Base-by-base conservation (phyloP, 2,888 invertebrate species). In the Villa cingulata region DNA sequence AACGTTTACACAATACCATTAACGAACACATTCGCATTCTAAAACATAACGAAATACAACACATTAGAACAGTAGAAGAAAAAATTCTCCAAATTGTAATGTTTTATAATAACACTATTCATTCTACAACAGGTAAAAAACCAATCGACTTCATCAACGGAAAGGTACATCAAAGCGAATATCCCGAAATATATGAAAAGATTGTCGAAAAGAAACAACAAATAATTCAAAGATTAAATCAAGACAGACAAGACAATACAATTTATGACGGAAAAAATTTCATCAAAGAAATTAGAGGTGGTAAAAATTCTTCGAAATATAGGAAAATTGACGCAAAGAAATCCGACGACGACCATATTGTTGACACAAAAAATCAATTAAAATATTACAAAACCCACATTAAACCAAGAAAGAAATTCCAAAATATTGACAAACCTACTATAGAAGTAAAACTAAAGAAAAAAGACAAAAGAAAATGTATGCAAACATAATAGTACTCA, bases 21-120 rank as follows among this genome's bases (percentile, higher is more conserved):
- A 56, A 55, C 19, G 56, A 54, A 52, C 54, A 56, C 17, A 43
- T 55, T 18, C 15, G 53, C 18, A 46, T 55, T 6, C 36, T 55
- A 36, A 51, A 27, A 49, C n/a, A n/a, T n/a, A n/a, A n/a, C n/a
- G n/a, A n/a, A n/a, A n/a, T n/a, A n/a, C n/a, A n/a, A n/a, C n/a
- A 48, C 55, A 56, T 14, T 51, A 55, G 14, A 41, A 49, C n/a
- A n/a, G 56, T 46, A 9, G 54, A 56, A 44, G 51, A 56, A 10
- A 56, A 55, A 46, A 51, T n/a, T n/a, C n/a, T n/a, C n/a, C n/a
- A n/a, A n/a, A n/a, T n/a, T n/a, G n/a, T n/a, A n/a, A n/a, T n/a
- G n/a, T n/a, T n/a, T n/a, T n/a, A n/a, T n/a, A n/a, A n/a, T n/a
- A n/a, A 44, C n/a, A n/a, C n/a, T n/a, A 54, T 51, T 5, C 53